Conservation (phyloP, 2,797 vertebrate genomes). For the Sardinella longiceps region DNA sequence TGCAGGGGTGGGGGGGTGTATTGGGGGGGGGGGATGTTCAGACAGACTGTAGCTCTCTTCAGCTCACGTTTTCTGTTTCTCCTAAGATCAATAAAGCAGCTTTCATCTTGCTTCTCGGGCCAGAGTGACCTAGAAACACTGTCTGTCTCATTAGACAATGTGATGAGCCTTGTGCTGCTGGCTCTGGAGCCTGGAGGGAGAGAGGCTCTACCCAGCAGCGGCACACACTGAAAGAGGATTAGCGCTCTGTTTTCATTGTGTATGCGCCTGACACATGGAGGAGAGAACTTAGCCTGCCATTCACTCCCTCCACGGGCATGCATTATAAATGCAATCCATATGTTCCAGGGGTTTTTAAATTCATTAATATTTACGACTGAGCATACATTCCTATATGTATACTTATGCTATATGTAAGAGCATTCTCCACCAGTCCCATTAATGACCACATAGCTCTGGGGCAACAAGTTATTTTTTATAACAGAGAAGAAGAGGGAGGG, state of each 20-base stretch:
- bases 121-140: slow-evolving; percentile 61
- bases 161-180: slow-evolving; percentile 25
- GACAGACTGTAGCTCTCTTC: slow-evolving; percentile 58
- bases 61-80: slow-evolving; percentile 59
- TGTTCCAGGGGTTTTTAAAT: slow-evolving; percentile 55
- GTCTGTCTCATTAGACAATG: slow-evolving; percentile 64
- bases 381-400: neutral
- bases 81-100: slow-evolving; percentile 72
- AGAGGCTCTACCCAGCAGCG: neutral
- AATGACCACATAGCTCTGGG: neutral
- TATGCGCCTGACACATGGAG: slow-evolving; percentile 30
- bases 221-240: slow-evolving; percentile 34
- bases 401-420: neutral
- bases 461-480: slow-evolving; percentile 36
- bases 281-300: slow-evolving; percentile 50
- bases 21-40: slow-evolving; percentile 38
- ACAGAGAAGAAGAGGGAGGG: slow-evolving; percentile 40
- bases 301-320: slow-evolving; percentile 54
- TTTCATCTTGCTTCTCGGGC: slow-evolving; percentile 65
- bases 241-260: slow-evolving; percentile 48
- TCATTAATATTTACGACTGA: slow-evolving; percentile 70
- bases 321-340: slow-evolving; percentile 75
- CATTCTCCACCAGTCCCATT: neutral
- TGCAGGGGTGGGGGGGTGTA: neutral
- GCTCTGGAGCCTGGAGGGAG: too few species aligned